phyloP scores from a whole-genome alignment of 2,888 invertebrate genomes.

The Dasypolia templi region DNA sequence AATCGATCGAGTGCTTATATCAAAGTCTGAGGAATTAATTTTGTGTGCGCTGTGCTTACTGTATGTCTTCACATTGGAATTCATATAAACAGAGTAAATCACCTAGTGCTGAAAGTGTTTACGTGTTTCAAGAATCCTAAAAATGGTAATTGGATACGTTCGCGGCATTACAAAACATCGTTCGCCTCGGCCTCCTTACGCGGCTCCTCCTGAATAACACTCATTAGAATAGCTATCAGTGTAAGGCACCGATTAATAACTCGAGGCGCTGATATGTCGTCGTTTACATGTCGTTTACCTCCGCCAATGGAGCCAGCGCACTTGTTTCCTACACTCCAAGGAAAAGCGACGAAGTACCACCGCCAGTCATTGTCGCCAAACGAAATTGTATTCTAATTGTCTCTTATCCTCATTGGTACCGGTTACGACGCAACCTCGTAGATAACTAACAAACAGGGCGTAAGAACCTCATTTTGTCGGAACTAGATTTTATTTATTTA shows the following conservation, averaged over 20 bases:
- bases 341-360: slow-evolving; percentile 72
- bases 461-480: slow-evolving; percentile 70
- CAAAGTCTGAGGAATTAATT: slow-evolving; percentile 61
- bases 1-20: slow-evolving; percentile 53
- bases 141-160: slow-evolving; percentile 69
- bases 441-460: slow-evolving; percentile 76
- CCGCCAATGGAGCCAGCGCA: slow-evolving; percentile 73
- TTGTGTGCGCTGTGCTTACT: slow-evolving; percentile 13
- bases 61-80: slow-evolving; percentile 50
- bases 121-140: slow-evolving; percentile 71
- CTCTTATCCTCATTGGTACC: slow-evolving; percentile 78
- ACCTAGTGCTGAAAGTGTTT: slow-evolving; percentile 60
- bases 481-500: slow-evolving; percentile 73
- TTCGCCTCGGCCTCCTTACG: slow-evolving; percentile 88
- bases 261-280: slow-evolving; percentile 82
- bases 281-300: slow-evolving; percentile 90
- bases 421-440: slow-evolving; percentile 78
- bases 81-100: slow-evolving; percentile 56
- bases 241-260: slow-evolving; percentile 88
- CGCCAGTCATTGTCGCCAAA: slow-evolving; percentile 73
- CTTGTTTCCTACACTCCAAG: slow-evolving; percentile 78
- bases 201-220: slow-evolving; percentile 78
- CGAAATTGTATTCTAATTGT: slow-evolving; percentile 83
- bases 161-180: slow-evolving; percentile 76
- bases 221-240: slow-evolving; percentile 90